Evolutionary conservation across 2,113 vertebrate genomes (phyloP).

Genomic region (Nerophis lumbriciformis): DNA sequence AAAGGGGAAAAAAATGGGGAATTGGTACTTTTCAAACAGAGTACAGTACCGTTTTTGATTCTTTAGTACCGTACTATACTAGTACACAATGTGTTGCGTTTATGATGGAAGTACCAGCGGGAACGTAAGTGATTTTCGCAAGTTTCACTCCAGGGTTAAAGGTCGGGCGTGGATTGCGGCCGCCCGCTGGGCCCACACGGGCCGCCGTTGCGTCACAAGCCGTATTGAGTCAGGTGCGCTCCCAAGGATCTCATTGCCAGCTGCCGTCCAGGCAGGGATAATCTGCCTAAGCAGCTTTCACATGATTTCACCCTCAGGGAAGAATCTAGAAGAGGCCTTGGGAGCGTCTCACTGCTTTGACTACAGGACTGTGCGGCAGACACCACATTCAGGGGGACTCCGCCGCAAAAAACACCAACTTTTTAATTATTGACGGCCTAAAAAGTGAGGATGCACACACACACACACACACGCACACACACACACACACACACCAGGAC

Average conservation of each 20-base stretch:
- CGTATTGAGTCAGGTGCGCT: slow-evolving; percentile 65
- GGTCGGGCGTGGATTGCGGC: slow-evolving; percentile 58
- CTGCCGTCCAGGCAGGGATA: slow-evolving; percentile 64
- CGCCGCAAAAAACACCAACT: neutral
- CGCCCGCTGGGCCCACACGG: slow-evolving; percentile 36
- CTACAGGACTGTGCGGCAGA: slow-evolving; percentile 34
- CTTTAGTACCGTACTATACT: too few species aligned
- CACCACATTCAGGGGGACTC: slow-evolving; percentile 24
- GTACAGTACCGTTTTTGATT: too few species aligned
- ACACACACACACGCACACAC: too few species aligned
- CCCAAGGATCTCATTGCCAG: slow-evolving; percentile 59
- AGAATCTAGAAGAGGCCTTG: slow-evolving; percentile 59
- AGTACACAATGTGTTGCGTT: too few species aligned
- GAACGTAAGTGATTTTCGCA: neutral
- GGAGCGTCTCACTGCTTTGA: slow-evolving; percentile 45
- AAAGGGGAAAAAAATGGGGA: too few species aligned
- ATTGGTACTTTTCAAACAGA: too few species aligned
- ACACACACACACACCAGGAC: too few species aligned
- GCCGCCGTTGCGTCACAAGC: slow-evolving; percentile 57
- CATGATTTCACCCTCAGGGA: slow-evolving; percentile 62
- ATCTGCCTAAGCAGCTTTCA: slow-evolving; percentile 73
- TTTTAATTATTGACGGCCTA: too few species aligned
- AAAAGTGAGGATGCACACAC: too few species aligned
- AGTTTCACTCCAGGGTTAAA: slow-evolving; percentile 38
- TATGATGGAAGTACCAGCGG: too few species aligned